Conservation (phyloP, 2,888 invertebrate genomes). For the Tineola bisselliella region DNA sequence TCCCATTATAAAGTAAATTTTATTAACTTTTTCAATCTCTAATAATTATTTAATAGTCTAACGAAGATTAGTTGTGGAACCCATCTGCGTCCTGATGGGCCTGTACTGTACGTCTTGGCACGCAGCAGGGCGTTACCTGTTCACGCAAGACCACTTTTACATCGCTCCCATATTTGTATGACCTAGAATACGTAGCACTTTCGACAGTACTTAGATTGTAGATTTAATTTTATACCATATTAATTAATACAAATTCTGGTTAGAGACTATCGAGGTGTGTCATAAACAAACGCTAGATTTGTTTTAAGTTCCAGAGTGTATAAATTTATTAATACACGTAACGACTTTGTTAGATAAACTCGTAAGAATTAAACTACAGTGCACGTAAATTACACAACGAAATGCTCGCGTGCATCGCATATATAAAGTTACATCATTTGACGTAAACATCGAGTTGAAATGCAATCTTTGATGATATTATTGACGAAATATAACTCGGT, state of each 20-base stretch:
- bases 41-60: too few relatives aligned
- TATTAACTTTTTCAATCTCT: too few relatives aligned
- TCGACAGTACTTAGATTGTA: not conserved
- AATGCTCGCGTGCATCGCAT: not conserved
- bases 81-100: not conserved
- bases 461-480: not conserved
- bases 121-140: not conserved
- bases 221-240: too few relatives aligned
- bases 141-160: conserved; percentile 8
- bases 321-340: not conserved
- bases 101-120: not conserved
- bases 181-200: not conserved
- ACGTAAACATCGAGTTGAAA: not conserved
- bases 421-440: not conserved
- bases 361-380: not conserved
- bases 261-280: too few relatives aligned
- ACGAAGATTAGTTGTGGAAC: not conserved
- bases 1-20: too few relatives aligned
- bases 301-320: too few relatives aligned
- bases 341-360: too few relatives aligned
- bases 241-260: too few relatives aligned
- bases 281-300: too few relatives aligned
- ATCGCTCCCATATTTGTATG: conserved; percentile 4
- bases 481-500: not conserved
- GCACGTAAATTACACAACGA: not conserved